A percentile compares a stretch with the other conserved stretches of the same genome.
Evolutionary conservation across 2,113 vertebrate species (phyloP).

Genomic region (Oxyura jamaicensis): DNA sequence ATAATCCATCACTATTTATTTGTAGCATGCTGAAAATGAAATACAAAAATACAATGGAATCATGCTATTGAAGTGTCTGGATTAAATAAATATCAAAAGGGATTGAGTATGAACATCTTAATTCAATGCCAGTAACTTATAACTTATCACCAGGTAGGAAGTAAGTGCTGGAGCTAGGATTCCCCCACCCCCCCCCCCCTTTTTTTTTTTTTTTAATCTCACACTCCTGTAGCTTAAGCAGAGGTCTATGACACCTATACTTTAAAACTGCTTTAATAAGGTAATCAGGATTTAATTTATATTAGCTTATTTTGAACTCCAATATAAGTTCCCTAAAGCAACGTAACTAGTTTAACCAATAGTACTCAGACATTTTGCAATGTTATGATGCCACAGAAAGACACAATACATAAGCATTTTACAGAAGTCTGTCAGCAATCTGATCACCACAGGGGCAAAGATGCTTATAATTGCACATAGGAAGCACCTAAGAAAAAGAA

Average conservation of each 20-base stretch:
- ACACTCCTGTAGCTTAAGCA: not conserved
- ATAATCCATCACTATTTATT: not conserved
- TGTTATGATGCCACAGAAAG: not conserved
- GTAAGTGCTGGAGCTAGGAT: not conserved
- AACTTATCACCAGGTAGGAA: not conserved
- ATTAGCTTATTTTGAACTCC: not conserved
- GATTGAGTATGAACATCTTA: not conserved
- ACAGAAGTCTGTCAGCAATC: not conserved
- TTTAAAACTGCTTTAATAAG: not conserved
- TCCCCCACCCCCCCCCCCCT: not conserved
- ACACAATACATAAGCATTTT: not conserved
- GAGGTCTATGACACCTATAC: accelerated
- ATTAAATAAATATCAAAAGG: not conserved
- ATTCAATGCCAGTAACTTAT: not conserved
- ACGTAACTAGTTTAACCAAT: not conserved
- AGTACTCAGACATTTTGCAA: not conserved
- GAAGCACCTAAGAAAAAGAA: not conserved
- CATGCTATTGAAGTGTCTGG: not conserved
- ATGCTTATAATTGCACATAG: not conserved
- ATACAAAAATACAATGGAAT: not conserved
- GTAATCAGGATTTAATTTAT: not conserved
- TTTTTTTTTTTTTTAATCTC: too few relatives aligned
- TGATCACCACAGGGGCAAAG: not conserved
- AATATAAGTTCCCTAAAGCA: not conserved
- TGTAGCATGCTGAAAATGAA: not conserved